Base-by-base conservation (phyloP, 2,113 vertebrate genomes). In the Serinus canaria region DNA sequence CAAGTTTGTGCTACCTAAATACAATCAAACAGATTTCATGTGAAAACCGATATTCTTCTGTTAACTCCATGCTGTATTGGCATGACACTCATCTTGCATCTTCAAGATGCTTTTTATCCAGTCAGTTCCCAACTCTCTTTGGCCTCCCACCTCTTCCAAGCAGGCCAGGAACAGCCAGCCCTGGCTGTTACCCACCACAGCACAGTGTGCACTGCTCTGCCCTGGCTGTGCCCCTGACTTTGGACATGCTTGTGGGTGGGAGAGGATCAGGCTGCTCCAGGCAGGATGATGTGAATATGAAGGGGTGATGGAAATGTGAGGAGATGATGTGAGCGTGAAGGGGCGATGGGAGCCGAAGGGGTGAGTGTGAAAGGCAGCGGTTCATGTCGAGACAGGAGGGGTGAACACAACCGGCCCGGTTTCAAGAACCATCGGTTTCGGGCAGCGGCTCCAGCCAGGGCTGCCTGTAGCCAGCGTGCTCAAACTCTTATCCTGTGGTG, bases 1-100 rank as follows among this genome's bases (percentile, higher is more conserved):
- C 76, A 85, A 94, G 96, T 93, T 96, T 97, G 96, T 94, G 84
- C 90, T 95, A 87, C 89, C 95, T 90, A 93, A 89, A 86, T 89
- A 90, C 47, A 93, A 94, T 93, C 95, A 92, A 96, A 84, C 49
- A 75, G 67, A 91, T 74, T 96, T 97, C 94, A 81, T 83, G 92
- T 79, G 79, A 92, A 94, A 97, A 90, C 31, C 75, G 16, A 88
- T 89, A 67, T 93, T 82, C 66, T 96, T 90, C 84, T 72, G 92
- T 59, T 91, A 95, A 87, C 80, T 75, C 81, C 70, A 13, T 62
- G 41, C 95, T 33, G 7, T 14, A 16, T 69, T 62, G 60, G 50
- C 22, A 5, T 7, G 63, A 90, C 23, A 37, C 44, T 77, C 83
- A 84, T 90, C 82, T 84, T 15, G 74, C 69, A 56, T 67, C 92